Evolutionary conservation across 2,113 vertebrate species (phyloP), one percentile per base, ranked within the genome.

Genomic region (Ciconia boyciana): DNA sequence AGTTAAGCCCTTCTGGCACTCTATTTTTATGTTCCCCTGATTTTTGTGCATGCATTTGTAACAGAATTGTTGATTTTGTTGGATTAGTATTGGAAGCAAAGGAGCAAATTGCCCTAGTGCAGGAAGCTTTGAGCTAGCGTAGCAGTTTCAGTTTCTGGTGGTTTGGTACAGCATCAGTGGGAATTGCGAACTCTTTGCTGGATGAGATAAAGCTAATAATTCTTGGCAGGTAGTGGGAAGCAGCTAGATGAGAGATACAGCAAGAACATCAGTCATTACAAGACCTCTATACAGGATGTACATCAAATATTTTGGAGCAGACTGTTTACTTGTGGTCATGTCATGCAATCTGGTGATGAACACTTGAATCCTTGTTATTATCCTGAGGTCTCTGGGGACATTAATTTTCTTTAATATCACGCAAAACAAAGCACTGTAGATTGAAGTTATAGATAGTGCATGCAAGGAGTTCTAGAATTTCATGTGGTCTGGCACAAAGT

Each of bases 211-310:
- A 96, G 70, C 81, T 92, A 82, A 62, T 91, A 78, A 74, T 80
- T 95, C 46, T 62, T 94, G 87, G 65, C 84, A 97, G 84, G 79
- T 69, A 60, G 31, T 51, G 65, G 44, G 72, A 90, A 92, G 55
- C 43, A 82, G 7, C 76, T 68, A 36, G 26, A 66, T 58, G 78
- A 89, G 75, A 90, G 64, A 83, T 52, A 66, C 4, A 10, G 41
- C 61, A 39, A 46, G 82, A 91, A n/a, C 74, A 83, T 46, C 39
- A 61, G 87, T n/a, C 29, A 55, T 83, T 74, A 5, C 46, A 43
- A 79, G 95, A 52, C 61, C 68, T 86, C 83, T 86, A 13, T 61
- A 46, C 36, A 39, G 66, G 61, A 76, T 52, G 44, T 84, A 65
- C n/a, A 58, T 94, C 54, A 79, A 15, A 87, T 94, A 61, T 81